Evolutionary conservation across 37 sponge, comb jelly and placozoan genomes (phyloP).

Genomic region (Beroe forskalii): DNA sequence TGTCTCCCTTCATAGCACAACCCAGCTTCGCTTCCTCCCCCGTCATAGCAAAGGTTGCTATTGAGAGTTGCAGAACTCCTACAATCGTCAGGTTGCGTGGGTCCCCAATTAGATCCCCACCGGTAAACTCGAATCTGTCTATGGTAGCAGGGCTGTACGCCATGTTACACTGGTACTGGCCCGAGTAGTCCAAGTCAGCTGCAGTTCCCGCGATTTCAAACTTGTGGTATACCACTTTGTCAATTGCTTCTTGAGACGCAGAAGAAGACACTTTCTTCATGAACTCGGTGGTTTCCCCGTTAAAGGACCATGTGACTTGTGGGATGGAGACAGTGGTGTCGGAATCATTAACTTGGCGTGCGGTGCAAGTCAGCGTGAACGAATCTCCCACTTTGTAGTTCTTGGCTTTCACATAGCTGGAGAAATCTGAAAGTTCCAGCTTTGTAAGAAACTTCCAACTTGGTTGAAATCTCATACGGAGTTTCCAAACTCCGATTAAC

Average conservation of each 20-base stretch:
- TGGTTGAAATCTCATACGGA: too few species aligned
- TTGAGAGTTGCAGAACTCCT: not conserved
- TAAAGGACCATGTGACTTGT: not conserved
- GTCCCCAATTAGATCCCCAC: constrained; percentile 4
- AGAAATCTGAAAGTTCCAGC: constrained; percentile 29
- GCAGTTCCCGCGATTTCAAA: constrained; percentile 1
- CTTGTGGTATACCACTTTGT: not conserved
- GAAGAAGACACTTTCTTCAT: not conserved
- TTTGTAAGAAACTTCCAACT: not conserved
- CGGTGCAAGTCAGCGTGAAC: constrained; percentile 48
- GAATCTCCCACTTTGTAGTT: constrained; percentile 1
- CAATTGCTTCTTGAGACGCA: not conserved
- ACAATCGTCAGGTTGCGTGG: not conserved
- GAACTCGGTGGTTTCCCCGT: not conserved
- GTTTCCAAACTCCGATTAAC: too few species aligned
- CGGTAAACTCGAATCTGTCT: not conserved
- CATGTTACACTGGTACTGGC: constrained; percentile 57
- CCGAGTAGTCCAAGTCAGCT: not conserved
- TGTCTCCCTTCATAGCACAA: constrained; percentile 30
- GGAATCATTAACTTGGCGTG: not conserved
- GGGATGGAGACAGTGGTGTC: not conserved
- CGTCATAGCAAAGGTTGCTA: not conserved
- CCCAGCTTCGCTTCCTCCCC: constrained; percentile 21
- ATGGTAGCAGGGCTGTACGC: not conserved
- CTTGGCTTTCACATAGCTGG: not conserved